Base-by-base conservation (phyloP, 2,888 invertebrate genomes). In the Andrena fulva region DNA sequence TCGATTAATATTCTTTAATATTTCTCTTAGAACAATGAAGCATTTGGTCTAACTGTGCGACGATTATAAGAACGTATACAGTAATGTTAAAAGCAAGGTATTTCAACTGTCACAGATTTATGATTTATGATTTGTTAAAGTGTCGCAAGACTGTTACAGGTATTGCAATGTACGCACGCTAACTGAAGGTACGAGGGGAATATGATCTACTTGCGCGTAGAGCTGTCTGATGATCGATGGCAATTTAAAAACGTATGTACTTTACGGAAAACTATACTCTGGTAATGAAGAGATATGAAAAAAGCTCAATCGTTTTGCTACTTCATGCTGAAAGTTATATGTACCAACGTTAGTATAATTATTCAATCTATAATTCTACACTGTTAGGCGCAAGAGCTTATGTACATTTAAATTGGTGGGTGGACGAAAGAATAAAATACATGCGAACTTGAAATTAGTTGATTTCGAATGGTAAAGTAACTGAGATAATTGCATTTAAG, bases 271-370 rank as follows among this genome's bases (percentile, higher is more conserved):
- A 35, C 10, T 8, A 52, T 66, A 59, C 12, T 76, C 72, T 75
- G 54, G 52, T 59, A 50, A 80, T n/a, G 64, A 20, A 62, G 50
- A 56, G 72, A 33, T 78, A 31, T 29, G 66, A 74, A 24, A 31
- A 82, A 85, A 74, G 70, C 77, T 84, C 64, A 24, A 10, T 69
- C 62, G 27, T 72, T 59, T 54, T 2, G 52, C 80, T 81, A 88
- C 79, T 80, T 73, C 88, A 87, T 88, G 88, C 88, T 77, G 5
- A 70, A 48, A 77, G 59, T 77, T 74, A 62, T 69, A 66, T 74
- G 59, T 69, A 66, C 48, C 63, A 66, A 60, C 27, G 63, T 78
- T 52, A 48, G 27, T 66, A 68, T 29, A 60, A 50, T n/a, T 72
- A 48, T 77, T 42, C 59, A 24, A 67, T 64, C 48, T 10, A 56